Evolutionary conservation across 1,140 invertebrate species (phyloP).

Genomic region (Habropoda laboriosa): DNA sequence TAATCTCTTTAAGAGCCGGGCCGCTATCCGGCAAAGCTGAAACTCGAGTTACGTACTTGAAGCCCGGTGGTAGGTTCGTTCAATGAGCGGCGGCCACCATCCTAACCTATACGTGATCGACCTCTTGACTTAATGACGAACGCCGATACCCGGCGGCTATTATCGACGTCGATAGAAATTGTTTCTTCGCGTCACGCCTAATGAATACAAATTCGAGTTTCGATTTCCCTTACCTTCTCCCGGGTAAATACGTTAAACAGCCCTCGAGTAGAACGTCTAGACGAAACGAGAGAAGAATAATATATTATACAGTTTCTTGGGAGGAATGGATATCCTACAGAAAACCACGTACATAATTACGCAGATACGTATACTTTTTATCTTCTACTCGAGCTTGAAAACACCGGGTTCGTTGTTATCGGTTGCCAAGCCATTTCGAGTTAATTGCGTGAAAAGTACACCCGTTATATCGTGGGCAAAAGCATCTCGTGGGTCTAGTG

Average conservation of each 20-base stretch:
- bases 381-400: not conserved
- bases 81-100: slow-evolving; percentile 30
- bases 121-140: slow-evolving; percentile 31
- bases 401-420: slow-evolving; percentile 35
- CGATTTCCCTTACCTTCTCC: not conserved
- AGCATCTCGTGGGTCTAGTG: not conserved
- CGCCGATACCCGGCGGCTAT: not conserved
- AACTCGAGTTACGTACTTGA: slow-evolving; percentile 52
- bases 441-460: slow-evolving; percentile 64
- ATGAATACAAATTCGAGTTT: not conserved
- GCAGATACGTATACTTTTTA: slow-evolving; percentile 15
- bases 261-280: not conserved
- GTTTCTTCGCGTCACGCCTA: not conserved
- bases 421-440: slow-evolving; percentile 13
- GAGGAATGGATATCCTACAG: too few relatives aligned
- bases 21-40: slow-evolving; percentile 46
- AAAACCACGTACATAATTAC: slow-evolving; percentile 22
- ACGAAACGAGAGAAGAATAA: not conserved
- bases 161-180: slow-evolving; percentile 20
- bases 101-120: slow-evolving; percentile 19
- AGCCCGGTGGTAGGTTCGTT: slow-evolving; percentile 30
- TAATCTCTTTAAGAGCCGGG: slow-evolving; percentile 67
- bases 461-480: slow-evolving; percentile 10
- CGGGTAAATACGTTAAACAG: not conserved
- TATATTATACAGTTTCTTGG: too few relatives aligned